These are phyloP conservation scores for Heliconius erato DNA, from an alignment of 2,888 invertebrate genomes.

Conservation along the genomic window DNA sequence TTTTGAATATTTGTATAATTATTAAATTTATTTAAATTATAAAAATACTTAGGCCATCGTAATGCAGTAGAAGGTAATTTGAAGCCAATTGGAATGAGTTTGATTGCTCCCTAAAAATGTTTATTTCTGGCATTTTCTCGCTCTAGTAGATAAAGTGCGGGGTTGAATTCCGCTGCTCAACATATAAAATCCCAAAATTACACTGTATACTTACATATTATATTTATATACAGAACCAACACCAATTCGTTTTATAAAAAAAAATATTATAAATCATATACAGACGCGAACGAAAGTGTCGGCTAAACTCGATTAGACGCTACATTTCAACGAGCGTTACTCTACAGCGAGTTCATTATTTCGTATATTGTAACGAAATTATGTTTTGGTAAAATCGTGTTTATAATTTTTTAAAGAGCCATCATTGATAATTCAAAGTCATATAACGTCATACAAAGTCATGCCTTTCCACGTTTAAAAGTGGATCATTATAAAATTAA, in stretches of 20 bases:
- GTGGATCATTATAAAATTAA: not conserved
- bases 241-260: not conserved
- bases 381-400: constrained; percentile 18
- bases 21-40: too few species aligned
- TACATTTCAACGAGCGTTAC: constrained; percentile 16
- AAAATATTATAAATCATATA: constrained; percentile 4
- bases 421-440: constrained; percentile 6
- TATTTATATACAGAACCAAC: constrained; percentile 16
- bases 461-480: constrained; percentile 1
- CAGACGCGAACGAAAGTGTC: constrained; percentile 6
- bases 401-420: constrained; percentile 24
- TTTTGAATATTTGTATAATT: too few species aligned
- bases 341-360: constrained; percentile 21
- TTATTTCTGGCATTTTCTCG: too few species aligned
- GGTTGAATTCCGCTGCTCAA: not conserved
- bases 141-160: not conserved
- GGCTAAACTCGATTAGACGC: constrained; percentile 16
- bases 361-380: constrained; percentile 27
- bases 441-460: constrained; percentile 15
- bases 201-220: not conserved
- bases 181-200: not conserved
- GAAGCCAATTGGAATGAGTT: too few species aligned
- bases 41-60: too few species aligned
- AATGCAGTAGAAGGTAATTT: too few species aligned
- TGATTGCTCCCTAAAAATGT: too few species aligned